Evolutionary conservation across 2,797 vertebrate genomes (phyloP), one percentile per base, ranked within the genome.

Genomic region (Oreonectes daqikongensis): DNA sequence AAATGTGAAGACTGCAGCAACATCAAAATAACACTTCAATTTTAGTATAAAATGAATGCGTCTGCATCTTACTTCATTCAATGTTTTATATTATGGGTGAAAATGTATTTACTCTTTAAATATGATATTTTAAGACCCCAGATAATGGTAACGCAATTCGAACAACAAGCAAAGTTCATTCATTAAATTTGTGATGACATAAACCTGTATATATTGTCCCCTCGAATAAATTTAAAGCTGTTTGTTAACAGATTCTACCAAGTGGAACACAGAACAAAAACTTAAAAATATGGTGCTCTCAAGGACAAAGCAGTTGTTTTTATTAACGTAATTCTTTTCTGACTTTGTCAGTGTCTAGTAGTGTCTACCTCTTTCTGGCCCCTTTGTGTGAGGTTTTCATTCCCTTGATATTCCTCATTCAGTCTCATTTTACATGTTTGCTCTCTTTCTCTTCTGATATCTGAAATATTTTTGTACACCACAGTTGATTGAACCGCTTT

Each of bases 321-420:
- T 22, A 15, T 50, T 22, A 35, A 50, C 30, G 17, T 35, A 61
- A 57, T 57, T 2, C 53, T 18, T 53, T 35, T 76, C 66, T 70
- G 60, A 50, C 69, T 22, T 66, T 46, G 53, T 80, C 53, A 69
- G 22, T 75, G 59, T 59, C 57, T 32, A n/a, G 73, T 48, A 42
- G 61, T 53, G 38, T 44, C 53, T 74, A 72, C 73, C 75, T 69
- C 59, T 79, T 48, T 69, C 66, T 42, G 79, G 82, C 82, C 81
- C 55, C 70, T 75, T 65, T 72, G 61, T 68, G 60, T 67, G 69
- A 79, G 74, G 50, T 72, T 75, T 82, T 81, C 73, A 76, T 83
- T 81, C 72, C 28, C 52, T 59, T 74, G 35, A 72, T 72, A 44
- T 79, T 79, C n/a, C 50, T 60, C 44, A 15, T 64, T 69, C 64